Base-by-base conservation (phyloP, 2,797 vertebrate species). In the Pygocentrus nattereri region DNA sequence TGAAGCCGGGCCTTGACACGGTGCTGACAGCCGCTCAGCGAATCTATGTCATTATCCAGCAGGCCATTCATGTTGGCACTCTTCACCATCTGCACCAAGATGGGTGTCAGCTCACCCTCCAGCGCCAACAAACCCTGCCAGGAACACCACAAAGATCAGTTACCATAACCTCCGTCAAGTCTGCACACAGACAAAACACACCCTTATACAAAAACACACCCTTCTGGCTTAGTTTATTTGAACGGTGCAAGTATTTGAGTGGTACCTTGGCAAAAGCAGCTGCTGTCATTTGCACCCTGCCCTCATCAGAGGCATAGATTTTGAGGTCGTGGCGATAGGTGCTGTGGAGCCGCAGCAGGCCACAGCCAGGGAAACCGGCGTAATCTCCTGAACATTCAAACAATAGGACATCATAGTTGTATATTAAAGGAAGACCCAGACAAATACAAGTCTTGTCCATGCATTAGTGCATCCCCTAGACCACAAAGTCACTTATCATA, bases 61-160 rank as follows among this genome's bases (percentile, higher is more conserved):
- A 99, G 95, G 21, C 98, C 98, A 0, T 99, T 99, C 98, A 99
- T 99, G 90, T 99, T 99, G 89, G 98, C 98, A 31, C 98, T 99
- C 92, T 99, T 99, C 82, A 99, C 98, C 98, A 99, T 99, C 93
- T 99, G 97, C 77, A 99, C 98, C 90, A 99, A 92, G 92, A 99
- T 99, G 75, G 98, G 98, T 0, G 98, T 99, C 88, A 99, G 93
- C 92, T 99, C 98, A 0, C 97, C 98, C 90, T 99, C 98, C 88
- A 99, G 90, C 31, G 98, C 98, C 91, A 99, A 91, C 85, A 99
- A 91, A 52, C 98, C 98, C 98, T 99, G 90, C 30, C 85, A 64
- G 19, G 54, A 84, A 80, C 25, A 82, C 25, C 77, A 78, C 58
- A 73, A 67, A 64, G n/a, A 76, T 49, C 21, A 62, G 2, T 2